phyloP scores from a whole-genome alignment of 2,888 invertebrate genomes.

The Drosophila rellima region DNA sequence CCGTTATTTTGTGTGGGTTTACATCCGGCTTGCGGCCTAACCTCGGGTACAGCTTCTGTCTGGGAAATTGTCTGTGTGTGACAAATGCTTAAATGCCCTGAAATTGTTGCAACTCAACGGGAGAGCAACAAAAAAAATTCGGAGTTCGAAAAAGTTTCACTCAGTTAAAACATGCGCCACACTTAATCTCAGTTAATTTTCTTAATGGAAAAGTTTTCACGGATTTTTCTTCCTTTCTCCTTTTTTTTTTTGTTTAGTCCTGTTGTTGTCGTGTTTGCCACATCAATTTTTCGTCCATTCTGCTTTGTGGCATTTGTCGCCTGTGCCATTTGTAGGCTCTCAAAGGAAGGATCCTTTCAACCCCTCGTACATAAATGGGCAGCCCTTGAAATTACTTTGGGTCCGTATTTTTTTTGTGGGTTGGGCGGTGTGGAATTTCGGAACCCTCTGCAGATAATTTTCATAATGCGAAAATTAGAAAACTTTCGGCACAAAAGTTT shows the following conservation, averaged over 20 bases:
- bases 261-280: conserved; percentile 36
- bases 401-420: not conserved
- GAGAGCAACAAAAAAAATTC: conserved; percentile 3
- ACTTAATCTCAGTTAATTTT: conserved; percentile 84
- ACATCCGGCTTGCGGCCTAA: conserved; percentile 59
- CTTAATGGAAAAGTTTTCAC: conserved; percentile 84
- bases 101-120: conserved; percentile 67
- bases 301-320: conserved; percentile 53
- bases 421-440: conserved; percentile 21
- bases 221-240: conserved; percentile 33
- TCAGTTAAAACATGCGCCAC: conserved; percentile 62
- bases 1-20: conserved; percentile 35
- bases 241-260: not conserved
- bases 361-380: conserved; percentile 21
- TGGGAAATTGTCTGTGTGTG: conserved; percentile 58
- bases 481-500: conserved; percentile 64
- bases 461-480: conserved; percentile 80
- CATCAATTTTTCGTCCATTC: conserved; percentile 32
- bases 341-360: conserved; percentile 4
- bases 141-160: conserved; percentile 41
- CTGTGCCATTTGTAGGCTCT: conserved; percentile 34
- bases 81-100: conserved; percentile 77
- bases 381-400: conserved; percentile 42
- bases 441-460: conserved; percentile 61
- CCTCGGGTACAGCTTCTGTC: conserved; percentile 14